Evolutionary conservation across 1,140 invertebrate species (phyloP).

Genomic region (Drosophila watanabei): DNA sequence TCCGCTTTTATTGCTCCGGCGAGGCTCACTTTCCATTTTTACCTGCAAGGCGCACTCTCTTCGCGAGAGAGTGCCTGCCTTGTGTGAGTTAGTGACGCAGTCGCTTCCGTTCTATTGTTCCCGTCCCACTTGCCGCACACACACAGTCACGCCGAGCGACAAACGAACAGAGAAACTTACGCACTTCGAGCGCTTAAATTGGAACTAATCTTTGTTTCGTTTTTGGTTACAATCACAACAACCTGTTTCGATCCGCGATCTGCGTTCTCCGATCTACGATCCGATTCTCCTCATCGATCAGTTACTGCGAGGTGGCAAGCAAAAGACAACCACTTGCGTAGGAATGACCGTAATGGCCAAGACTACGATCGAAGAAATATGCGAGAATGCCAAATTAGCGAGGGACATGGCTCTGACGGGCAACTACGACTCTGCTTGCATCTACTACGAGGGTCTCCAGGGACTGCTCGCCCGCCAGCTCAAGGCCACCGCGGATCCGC

Average conservation of each 20-base stretch:
- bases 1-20: slow-evolving; percentile 31
- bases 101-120: slow-evolving; percentile 82
- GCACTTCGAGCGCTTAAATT: slow-evolving; percentile 73
- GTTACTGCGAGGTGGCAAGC: slow-evolving; percentile 85
- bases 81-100: slow-evolving; percentile 58
- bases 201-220: slow-evolving; percentile 78
- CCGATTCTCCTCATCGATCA: slow-evolving; percentile 36
- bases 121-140: slow-evolving; percentile 24
- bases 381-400: slow-evolving; percentile 96
- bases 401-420: slow-evolving; percentile 97
- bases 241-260: slow-evolving; percentile 60
- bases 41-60: slow-evolving; percentile 63
- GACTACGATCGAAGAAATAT: slow-evolving; percentile 94
- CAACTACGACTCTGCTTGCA: slow-evolving; percentile 97
- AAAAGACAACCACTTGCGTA: slow-evolving; percentile 85
- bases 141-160: not conserved
- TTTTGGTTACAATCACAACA: slow-evolving; percentile 81
- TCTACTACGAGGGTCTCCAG: slow-evolving; percentile 98
- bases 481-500: slow-evolving; percentile 91
- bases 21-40: slow-evolving; percentile 79
- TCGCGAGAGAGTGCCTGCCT: not conserved
- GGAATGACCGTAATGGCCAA: slow-evolving; percentile 91
- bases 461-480: slow-evolving; percentile 88
- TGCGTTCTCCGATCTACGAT: slow-evolving; percentile 9
- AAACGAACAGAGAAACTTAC: slow-evolving; percentile 54